Conservation (phyloP, 2,888 invertebrate genomes). For the Beris chalybata region DNA sequence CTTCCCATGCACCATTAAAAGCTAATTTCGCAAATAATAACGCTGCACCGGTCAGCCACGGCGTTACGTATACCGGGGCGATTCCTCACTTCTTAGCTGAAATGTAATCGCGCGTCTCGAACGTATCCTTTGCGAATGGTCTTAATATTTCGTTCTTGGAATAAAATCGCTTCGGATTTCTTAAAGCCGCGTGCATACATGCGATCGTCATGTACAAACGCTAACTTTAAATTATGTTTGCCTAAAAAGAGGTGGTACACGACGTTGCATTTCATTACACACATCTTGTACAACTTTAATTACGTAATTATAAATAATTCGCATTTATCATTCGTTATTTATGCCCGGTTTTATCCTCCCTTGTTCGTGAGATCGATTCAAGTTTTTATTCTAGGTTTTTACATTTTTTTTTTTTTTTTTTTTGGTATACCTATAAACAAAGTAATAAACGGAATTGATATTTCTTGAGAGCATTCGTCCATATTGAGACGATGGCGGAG, state of each 20-base stretch:
- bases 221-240: constrained; percentile 27
- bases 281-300: constrained; percentile 49
- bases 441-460: constrained; percentile 23
- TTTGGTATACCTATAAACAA: constrained; percentile 25
- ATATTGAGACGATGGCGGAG: constrained; percentile 26
- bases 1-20: constrained; percentile 17
- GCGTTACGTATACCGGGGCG: neutral
- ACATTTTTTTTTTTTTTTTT: too few species aligned
- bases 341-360: constrained; percentile 42
- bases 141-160: neutral
- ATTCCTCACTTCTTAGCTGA: neutral
- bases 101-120: neutral
- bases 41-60: neutral
- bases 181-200: too few species aligned
- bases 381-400: too few species aligned
- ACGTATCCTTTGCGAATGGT: neutral
- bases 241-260: constrained; percentile 22
- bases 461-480: too few species aligned
- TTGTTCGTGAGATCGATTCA: constrained; percentile 42
- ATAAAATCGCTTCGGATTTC: neutral
- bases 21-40: constrained; percentile 25
- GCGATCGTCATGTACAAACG: too few species aligned
- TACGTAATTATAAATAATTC: constrained; percentile 57
- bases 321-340: constrained; percentile 56
- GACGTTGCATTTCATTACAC: constrained; percentile 25